Base-by-base conservation (phyloP, 2,113 vertebrate species). In the Cichladusa arquata region DNA sequence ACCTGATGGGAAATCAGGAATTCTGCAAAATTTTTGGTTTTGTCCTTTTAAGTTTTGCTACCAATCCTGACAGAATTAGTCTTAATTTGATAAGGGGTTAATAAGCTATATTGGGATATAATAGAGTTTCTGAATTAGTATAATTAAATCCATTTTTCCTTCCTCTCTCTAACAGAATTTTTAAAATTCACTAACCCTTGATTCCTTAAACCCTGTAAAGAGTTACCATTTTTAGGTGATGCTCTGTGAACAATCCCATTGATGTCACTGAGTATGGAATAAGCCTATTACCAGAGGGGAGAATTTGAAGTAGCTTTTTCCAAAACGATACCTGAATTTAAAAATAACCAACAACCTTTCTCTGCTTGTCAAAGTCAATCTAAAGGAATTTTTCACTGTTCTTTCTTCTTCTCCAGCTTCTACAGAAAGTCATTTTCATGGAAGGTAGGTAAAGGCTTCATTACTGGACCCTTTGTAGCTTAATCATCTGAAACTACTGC, bases 161-260 rank as follows among this genome's bases (percentile, higher is more conserved):
- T 81, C 48, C 38, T 77, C 54, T 88, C 29, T 54, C 19, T 56
- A 44, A 36, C 19, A 81, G 57, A 91, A 29, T 81, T 90, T 61
- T 90, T 7, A 8, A 70, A 92, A 50, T 42, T 88, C 76, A 61
- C 74, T 65, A 48, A 34, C 29, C 38, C 23, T 73, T 90, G 82
- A 65, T 61, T 83, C 58, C 29, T 83, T 91, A 81, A 70, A 88
- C 65, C 28, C 40, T 84, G 23, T 51, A 40, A 78, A 86, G 80
- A 94, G 60, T 91, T 86, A 40, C 56, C 20, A 25, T 78, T 91
- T 95, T 84, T 71, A 91, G 84, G 65, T 84, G 73, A 87, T 69
- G 69, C 48, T 95, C 51, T 95, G 72, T 84, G 88, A 96, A 86
- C 88, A 90, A n/a, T 89, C 38, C 73, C 48, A 53, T 40, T 93